Evolutionary conservation across 2,113 vertebrate genomes (phyloP), one percentile per base, ranked within the genome.

Genomic region (Ctenomys sociabilis): DNA sequence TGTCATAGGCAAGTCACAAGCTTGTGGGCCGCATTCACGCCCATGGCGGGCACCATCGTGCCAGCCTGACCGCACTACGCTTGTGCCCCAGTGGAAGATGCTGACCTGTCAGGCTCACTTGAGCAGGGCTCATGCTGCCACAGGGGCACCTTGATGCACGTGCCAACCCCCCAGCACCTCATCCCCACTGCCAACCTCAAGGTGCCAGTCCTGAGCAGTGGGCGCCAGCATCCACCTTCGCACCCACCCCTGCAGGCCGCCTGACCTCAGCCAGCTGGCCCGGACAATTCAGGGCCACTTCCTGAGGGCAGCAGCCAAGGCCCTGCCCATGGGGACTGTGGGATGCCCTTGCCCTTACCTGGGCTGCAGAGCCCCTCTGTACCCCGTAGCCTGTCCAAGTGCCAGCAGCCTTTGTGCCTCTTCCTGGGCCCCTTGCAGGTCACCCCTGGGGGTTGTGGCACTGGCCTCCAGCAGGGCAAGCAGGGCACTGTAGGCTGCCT

Each of bases 401-500:
- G 72, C 82, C 52, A 97, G 85, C 66, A 92, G 86, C 66, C 84
- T 93, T 2, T 3, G 37, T 0, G 95, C 96, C 75, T 66, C 85
- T 0, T 61, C 35, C 22, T 86, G 66, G 0, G 90, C 95, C 3
- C 52, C 96, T 75, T 95, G 82, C 78, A 85, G 54, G 85, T 82
- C 77, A 2, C 8, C 54, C 6, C 0, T 0, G 45, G 30, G 30
- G 40, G 19, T 43, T 28, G 32, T n/a, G 16, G 32, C 16, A n/a
- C 97, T 97, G 10, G 90, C 95, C 16, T 98, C 96, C 40, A 96
- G 82, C 92, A 99, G 98, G 1, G 98, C 97, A 40, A 99, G 98
- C 54, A 99, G 98, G 37, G 98, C 97, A 2, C 97, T 85, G 1
- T 98, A 99, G 11, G 98, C 98, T n/a, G 98, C 99, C 82, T 99